Conservation (phyloP, 2,113 vertebrate species). For the Osmerus eperlanus region DNA sequence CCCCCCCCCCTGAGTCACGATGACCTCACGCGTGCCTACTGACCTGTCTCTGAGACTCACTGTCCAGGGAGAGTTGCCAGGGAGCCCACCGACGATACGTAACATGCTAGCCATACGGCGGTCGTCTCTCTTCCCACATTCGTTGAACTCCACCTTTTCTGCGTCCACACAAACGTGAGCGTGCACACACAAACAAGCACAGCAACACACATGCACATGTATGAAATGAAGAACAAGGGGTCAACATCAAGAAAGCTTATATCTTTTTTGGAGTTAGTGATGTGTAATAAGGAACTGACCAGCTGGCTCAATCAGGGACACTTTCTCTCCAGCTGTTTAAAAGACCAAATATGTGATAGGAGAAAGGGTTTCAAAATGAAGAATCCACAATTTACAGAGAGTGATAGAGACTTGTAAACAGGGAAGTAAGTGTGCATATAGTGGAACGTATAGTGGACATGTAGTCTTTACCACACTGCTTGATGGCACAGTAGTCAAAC, state of each 20-base stretch:
- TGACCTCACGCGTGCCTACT: conserved; percentile 27
- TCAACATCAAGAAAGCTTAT: background rate
- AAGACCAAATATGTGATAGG: no score
- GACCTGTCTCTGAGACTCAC: conserved; percentile 93
- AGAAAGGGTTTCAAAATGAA: background rate
- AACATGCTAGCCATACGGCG: conserved; percentile 48
- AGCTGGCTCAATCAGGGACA: conserved; percentile 59
- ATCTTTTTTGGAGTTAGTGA: background rate
- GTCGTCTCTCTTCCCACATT: conserved; percentile 83
- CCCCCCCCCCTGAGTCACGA: background rate
- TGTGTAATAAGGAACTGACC: conserved; percentile 54
- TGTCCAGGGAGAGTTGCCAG: conserved; percentile 94
- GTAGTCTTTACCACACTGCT: conserved; percentile 77
- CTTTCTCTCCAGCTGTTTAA: conserved; percentile 71
- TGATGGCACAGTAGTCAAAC: conserved; percentile 95
- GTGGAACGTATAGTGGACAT: background rate
- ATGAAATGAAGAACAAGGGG: no score
- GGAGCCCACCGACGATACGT: conserved; percentile 80
- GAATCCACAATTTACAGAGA: conserved; percentile 3
- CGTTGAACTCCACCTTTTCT: conserved; percentile 80
- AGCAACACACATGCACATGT: background rate
- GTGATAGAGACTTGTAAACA: background rate
- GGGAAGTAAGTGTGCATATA: background rate
- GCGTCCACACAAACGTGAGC: conserved; percentile 16
- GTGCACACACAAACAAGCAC: background rate